Percentiles rank a stretch among this genome's conserved stretches.
These are phyloP conservation scores for Synanthedon andrenaeformis DNA, from an alignment of 2,888 invertebrate genomes.

Conservation along the genomic window DNA sequence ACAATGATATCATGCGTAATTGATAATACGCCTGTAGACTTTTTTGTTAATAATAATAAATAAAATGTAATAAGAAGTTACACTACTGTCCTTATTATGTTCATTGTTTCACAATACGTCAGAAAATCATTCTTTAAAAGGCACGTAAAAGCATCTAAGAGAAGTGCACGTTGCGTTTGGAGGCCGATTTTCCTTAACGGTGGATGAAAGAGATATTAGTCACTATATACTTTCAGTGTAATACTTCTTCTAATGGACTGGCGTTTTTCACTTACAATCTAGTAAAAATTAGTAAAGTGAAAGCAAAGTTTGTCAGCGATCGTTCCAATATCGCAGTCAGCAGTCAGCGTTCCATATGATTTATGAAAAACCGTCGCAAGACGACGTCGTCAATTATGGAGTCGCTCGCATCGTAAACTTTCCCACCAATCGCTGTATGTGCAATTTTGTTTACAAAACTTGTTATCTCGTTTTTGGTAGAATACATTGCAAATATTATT, in stretches of 20 bases:
- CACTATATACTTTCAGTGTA: no score
- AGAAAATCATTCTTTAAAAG: background rate
- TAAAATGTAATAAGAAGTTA: background rate
- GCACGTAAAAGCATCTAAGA: background rate
- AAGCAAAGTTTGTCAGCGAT: background rate
- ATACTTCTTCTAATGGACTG: no score
- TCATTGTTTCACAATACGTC: background rate
- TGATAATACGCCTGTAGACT: no score
- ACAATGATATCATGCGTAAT: no score
- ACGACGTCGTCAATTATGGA: constrained; percentile 13
- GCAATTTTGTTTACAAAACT: constrained; percentile 2
- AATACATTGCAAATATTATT: no score
- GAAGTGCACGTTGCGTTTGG: background rate
- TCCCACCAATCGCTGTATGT: background rate
- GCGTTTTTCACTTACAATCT: no score
- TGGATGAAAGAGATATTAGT: no score
- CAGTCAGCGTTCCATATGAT: constrained; percentile 11
- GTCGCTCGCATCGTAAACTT: constrained; percentile 7
- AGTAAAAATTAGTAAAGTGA: no score
- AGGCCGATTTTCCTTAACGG: background rate
- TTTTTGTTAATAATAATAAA: no score
- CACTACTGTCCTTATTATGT: background rate
- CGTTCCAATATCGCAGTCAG: background rate
- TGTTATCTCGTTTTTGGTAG: background rate
- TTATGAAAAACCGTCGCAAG: constrained; percentile 8